A percentile compares a stretch with the other conserved stretches of the same genome.
These are phyloP conservation scores for Egretta garzetta DNA, from an alignment of 2,113 vertebrate species.

Conservation along the genomic window DNA sequence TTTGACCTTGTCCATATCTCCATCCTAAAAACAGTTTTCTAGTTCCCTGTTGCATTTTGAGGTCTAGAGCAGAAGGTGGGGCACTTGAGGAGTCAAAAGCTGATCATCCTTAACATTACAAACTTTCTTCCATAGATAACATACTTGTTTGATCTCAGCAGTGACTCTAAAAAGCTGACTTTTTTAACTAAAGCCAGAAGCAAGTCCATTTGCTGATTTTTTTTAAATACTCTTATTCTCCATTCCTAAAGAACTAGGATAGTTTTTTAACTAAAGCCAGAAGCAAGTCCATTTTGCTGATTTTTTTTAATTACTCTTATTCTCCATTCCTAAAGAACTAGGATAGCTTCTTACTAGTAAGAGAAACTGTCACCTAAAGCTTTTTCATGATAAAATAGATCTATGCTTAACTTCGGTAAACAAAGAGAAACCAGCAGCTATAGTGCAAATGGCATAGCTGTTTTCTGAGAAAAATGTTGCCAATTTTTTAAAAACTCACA, in stretches of 20 bases:
- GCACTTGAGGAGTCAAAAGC: not conserved
- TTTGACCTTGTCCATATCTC: not conserved
- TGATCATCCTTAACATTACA: not conserved
- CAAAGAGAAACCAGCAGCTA: not conserved
- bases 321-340: not conserved
- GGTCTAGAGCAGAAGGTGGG: not conserved
- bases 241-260: not conserved
- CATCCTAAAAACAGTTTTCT: not conserved
- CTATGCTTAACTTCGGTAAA: not conserved
- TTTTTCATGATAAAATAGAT: not conserved
- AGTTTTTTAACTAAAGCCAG: not conserved
- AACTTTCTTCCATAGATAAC: not conserved
- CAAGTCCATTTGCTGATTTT: not conserved
- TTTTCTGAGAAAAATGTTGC: not conserved
- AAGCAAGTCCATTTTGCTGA: not conserved
- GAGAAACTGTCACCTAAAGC: not conserved
- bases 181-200: not conserved
- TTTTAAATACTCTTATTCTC: not conserved
- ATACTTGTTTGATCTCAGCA: not conserved
- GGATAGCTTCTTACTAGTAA: not conserved
- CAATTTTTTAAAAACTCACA: not conserved
- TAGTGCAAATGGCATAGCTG: not conserved
- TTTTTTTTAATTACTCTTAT: not conserved
- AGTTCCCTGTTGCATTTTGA: not conserved
- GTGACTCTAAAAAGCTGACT: not conserved